Evolutionary conservation across 2,797 vertebrate genomes (phyloP).

Genomic region (Micropoecilia bifurca): DNA sequence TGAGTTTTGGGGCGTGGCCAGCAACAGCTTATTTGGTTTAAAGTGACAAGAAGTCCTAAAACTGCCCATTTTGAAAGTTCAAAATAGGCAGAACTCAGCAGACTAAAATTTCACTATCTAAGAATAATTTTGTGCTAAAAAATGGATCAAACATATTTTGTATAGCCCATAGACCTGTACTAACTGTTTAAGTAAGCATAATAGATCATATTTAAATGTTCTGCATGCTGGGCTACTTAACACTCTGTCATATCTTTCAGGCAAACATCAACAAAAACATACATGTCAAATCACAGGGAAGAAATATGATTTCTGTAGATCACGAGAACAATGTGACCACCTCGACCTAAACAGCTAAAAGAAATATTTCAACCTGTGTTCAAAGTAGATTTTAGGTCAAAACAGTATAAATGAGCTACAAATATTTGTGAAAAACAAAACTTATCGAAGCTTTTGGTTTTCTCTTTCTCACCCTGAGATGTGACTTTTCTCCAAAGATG

Average conservation of each 20-base stretch:
- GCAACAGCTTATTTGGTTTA: too few species aligned
- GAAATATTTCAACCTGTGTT: not conserved
- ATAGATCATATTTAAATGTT: not conserved
- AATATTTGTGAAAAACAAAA: not conserved
- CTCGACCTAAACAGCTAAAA: not conserved
- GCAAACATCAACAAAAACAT: not conserved
- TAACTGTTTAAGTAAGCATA: too few species aligned
- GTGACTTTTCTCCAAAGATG: constrained; percentile 98
- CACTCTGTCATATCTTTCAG: not conserved
- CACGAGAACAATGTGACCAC: not conserved
- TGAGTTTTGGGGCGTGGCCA: too few species aligned
- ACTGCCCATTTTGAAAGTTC: too few species aligned
- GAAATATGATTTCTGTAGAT: not conserved
- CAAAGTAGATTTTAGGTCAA: not conserved
- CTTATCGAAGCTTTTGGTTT: not conserved
- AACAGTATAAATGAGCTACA: not conserved
- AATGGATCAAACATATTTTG: too few species aligned
- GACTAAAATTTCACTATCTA: too few species aligned
- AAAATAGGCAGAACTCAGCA: too few species aligned
- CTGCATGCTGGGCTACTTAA: not conserved
- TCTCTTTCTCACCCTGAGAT: constrained; percentile 87
- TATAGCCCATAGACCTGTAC: too few species aligned
- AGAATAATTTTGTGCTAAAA: too few species aligned
- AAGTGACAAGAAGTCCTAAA: too few species aligned
- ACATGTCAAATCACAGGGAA: not conserved